These are phyloP conservation scores for Neocloeon triangulifer DNA, from an alignment of 1,140 invertebrate species.

Conservation along the genomic window DNA sequence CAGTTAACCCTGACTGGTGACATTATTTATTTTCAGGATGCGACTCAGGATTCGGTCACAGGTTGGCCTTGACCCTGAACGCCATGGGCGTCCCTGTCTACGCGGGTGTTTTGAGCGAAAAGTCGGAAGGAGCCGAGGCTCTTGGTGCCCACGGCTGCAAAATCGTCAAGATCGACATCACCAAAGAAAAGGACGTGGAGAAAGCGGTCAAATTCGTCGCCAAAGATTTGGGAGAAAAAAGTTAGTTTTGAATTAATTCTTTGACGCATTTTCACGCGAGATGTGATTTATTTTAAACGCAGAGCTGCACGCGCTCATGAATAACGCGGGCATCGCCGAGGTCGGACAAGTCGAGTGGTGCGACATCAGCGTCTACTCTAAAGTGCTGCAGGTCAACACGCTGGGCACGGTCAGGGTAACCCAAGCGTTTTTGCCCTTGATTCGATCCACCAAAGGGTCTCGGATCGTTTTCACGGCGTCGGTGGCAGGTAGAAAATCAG, in stretches of 20 bases:
- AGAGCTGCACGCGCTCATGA: slow-evolving; percentile 24
- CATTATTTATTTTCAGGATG: slow-evolving; percentile 17
- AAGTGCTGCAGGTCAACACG: slow-evolving; percentile 24
- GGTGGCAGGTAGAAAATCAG: too few relatives aligned
- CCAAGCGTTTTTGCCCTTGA: slow-evolving; percentile 20
- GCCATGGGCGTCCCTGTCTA: slow-evolving; percentile 19
- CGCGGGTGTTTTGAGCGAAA: slow-evolving; percentile 19
- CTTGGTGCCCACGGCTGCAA: slow-evolving; percentile 15
- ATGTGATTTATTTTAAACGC: too few relatives aligned
- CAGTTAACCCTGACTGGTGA: too few relatives aligned
- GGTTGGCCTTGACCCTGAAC: slow-evolving; percentile 18
- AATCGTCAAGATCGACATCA: slow-evolving; percentile 16
- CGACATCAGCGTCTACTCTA: slow-evolving; percentile 11
- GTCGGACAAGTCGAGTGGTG: slow-evolving; percentile 26
- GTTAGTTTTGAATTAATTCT: too few relatives aligned
- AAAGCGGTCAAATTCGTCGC: slow-evolving; percentile 9
- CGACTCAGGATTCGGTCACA: slow-evolving; percentile 18
- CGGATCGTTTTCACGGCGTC: slow-evolving; percentile 23
- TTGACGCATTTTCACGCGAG: too few relatives aligned
- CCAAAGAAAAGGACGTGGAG: slow-evolving; percentile 14
- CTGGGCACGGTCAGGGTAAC: slow-evolving; percentile 23
- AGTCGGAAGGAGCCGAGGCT: slow-evolving; percentile 16
- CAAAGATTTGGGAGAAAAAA: too few relatives aligned
- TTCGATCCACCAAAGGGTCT: slow-evolving; percentile 17
- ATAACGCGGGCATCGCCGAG: slow-evolving; percentile 27